Percentiles rank a stretch among this genome's conserved stretches.
Evolutionary conservation across 2,797 vertebrate species (phyloP).

Genomic region (Octomys mimax): DNA sequence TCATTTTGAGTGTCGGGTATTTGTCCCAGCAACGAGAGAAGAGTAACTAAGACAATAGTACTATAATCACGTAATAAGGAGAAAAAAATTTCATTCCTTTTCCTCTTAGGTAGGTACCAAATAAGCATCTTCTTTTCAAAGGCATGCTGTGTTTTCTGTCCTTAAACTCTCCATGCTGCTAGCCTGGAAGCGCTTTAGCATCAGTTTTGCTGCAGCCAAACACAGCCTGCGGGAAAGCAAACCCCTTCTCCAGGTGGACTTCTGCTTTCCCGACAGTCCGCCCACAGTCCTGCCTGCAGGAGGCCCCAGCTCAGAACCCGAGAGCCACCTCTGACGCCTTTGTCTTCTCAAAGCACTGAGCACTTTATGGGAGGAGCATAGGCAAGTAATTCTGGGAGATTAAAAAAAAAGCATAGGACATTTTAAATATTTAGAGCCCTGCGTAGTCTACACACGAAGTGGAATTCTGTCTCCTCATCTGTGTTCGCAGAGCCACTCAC

Average conservation of each 20-base stretch:
- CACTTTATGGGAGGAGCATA: neutral
- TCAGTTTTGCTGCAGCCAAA: neutral
- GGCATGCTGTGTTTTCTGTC: neutral
- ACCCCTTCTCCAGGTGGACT: neutral
- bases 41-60: too few species aligned
- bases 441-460: neutral
- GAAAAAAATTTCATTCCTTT: neutral
- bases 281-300: neutral
- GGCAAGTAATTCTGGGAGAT: neutral
- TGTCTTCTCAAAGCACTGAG: neutral
- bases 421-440: conserved; percentile 21
- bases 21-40: too few species aligned
- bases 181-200: neutral
- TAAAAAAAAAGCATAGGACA: neutral
- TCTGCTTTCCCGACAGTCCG: neutral
- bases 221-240: neutral
- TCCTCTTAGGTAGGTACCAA: neutral
- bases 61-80: neutral
- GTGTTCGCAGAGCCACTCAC: neutral
- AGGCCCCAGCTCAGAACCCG: neutral
- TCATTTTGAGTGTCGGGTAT: too few species aligned
- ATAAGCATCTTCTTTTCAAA: neutral
- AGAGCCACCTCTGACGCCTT: neutral
- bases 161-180: neutral
- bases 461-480: neutral